Evolutionary conservation across 2,797 vertebrate species (phyloP), one percentile per base, ranked within the genome.

Genomic region (Tangara arthus): DNA sequence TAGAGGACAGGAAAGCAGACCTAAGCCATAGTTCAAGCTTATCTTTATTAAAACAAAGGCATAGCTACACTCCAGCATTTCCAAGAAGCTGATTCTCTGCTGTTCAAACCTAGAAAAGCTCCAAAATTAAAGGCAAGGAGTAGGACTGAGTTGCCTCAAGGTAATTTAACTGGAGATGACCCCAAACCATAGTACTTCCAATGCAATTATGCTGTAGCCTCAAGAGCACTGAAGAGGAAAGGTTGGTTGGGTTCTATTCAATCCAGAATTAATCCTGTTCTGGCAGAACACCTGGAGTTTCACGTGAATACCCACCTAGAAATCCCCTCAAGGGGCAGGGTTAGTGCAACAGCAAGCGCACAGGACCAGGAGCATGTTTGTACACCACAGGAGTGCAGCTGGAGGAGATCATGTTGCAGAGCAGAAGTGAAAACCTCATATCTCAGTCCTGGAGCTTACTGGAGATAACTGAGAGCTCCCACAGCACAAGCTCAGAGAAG

Each of bases 331-430:
- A 47, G 28, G 26, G 22, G 37, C 50, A 59, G 46, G 11, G 23
- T 39, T 50, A 53, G 11, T 7, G 18, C 60, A 60, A 0, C n/a
- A 52, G 6, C 12, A 39, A 34, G 22, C 11, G 16, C 71, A n/a
- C 37, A 46, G 49, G 32, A 30, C 19, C 3, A 2, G 32, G 8
- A 70, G 9, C 6, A 1, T 1, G 3, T 39, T 41, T 71, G 55
- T 9, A 35, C 17, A 7, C n/a, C 3, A 1, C 2, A 23, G 18
- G 47, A 41, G 5, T 8, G 22, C 0, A 80, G 30, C 0, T 44
- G 11, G 19, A 61, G n/a, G 3, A 19, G 17, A 37, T 1, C 5
- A 14, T 15, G 32, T 26, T 1, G 2, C 1, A 0, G n/a, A 56
- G 11, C 0, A 60, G 56, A 72, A 37, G 8, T 17, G 22, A 61